Base-by-base conservation (phyloP, 2,888 invertebrate species). In the Lordiphosa andalusiaca region DNA sequence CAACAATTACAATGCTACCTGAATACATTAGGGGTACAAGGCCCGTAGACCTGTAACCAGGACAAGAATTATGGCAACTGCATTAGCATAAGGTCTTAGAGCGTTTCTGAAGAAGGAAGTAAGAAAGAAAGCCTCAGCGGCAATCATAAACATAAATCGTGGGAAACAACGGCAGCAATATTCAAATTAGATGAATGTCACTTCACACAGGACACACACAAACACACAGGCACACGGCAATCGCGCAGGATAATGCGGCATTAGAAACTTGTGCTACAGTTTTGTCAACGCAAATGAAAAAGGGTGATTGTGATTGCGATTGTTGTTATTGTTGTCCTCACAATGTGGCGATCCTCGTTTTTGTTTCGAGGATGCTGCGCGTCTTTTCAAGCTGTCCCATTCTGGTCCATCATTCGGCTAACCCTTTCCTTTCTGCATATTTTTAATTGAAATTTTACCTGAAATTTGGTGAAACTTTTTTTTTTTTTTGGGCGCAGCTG, bases 391-490 rank as follows among this genome's bases (percentile, higher is more conserved):
- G 78, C 68, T 76, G 48, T 36, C 23, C 12, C 25, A n/a, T 53
- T 38, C 36, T 48, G 23, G 33, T 33, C 42, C 10, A 9, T 42
- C 30, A 33, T 35, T 47, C 13, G 37, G 9, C 33, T 41, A 38
- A 51, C 42, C 51, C 42, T 53, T 6, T 12, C 41, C 51, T 65
- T 62, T 59, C 42, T 64, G 59, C 71, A 67, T 62, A 44, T 68
- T 75, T 82, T 77, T 75, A 78, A 75, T 77, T 66, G 66, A 74
- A 71, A 71, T 76, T 78, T 75, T 82, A 82, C 78, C 82, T 82
- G 78, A 57, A 81, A 74, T 55, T 13, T 49, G 36, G 42, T 53
- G 33, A 59, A 62, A 54, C 46, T 69, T 62, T 60, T 54, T 16
- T 16, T 16, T 16, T 16, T 16, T 16, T 63, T 40, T 37, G 33